Conservation (phyloP, 2,113 vertebrate species). For the Serilophus lunatus region DNA sequence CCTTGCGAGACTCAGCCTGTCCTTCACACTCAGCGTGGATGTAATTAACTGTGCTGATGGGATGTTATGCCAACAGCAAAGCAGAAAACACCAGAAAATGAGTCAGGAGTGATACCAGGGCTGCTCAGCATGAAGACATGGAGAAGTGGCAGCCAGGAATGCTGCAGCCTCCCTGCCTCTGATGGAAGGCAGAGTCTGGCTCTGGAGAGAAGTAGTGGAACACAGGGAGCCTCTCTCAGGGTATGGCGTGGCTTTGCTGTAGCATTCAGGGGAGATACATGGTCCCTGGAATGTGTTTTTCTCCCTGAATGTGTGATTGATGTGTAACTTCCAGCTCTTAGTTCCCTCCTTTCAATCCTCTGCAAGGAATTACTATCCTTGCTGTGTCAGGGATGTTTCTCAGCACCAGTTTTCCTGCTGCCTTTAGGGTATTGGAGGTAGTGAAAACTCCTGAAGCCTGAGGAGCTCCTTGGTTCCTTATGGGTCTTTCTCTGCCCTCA, state of each 20-base stretch:
- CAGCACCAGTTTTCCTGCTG: not conserved
- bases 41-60: slow-evolving; percentile 74
- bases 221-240: not conserved
- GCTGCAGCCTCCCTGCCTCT: not conserved
- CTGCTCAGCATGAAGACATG: not conserved
- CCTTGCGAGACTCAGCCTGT: slow-evolving; percentile 63
- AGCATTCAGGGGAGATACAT: not conserved
- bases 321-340: not conserved
- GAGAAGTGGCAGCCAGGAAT: not conserved
- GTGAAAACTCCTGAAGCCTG: not conserved
- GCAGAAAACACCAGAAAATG: slow-evolving; percentile 66
- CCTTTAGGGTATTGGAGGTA: not conserved
- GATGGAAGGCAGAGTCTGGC: not conserved
- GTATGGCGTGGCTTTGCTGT: not conserved
- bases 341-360: not conserved
- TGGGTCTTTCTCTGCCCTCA: rapidly evolving
- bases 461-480: not conserved
- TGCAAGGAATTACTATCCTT: not conserved
- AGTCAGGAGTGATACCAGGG: not conserved
- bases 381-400: not conserved
- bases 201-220: not conserved
- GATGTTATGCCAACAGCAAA: slow-evolving; percentile 70
- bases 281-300: not conserved
- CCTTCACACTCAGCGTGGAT: slow-evolving; percentile 74
- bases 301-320: not conserved